phyloP scores from a whole-genome alignment of 1,140 invertebrate species.

The Aphis gossypii region DNA sequence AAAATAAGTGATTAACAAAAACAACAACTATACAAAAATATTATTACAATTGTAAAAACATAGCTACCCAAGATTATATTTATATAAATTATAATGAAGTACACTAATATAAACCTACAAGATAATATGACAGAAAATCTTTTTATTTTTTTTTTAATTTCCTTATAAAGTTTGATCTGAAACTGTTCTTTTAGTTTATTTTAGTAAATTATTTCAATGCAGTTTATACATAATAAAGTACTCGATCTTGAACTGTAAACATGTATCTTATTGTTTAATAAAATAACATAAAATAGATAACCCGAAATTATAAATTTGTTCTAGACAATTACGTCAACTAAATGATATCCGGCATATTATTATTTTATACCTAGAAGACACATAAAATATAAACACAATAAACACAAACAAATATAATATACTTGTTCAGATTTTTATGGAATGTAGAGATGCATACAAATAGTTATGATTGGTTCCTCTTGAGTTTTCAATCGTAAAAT shows the following conservation, averaged over 20 bases:
- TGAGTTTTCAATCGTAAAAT: conserved; percentile 4
- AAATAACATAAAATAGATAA: conserved; percentile 7
- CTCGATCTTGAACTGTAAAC: background rate
- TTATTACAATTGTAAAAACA: background rate
- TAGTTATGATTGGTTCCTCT: conserved; percentile 9
- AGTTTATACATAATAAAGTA: background rate
- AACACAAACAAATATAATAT: background rate
- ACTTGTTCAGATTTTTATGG: background rate
- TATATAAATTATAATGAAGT: background rate
- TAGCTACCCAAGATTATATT: background rate
- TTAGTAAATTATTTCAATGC: background rate
- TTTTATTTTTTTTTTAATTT: background rate
- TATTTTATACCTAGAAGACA: background rate
- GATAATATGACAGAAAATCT: background rate
- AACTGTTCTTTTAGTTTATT: background rate
- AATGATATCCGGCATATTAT: conserved; percentile 19
- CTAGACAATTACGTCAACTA: conserved; percentile 14
- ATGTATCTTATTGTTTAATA: background rate
- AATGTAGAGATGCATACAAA: conserved; percentile 11
- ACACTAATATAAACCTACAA: background rate
- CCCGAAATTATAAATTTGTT: conserved; percentile 27
- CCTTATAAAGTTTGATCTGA: background rate
- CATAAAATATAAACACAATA: background rate
- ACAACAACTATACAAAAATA: background rate
- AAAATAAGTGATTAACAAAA: background rate